Base-by-base conservation (phyloP, 1,140 invertebrate genomes). In the Hylyphantes graminicola region DNA sequence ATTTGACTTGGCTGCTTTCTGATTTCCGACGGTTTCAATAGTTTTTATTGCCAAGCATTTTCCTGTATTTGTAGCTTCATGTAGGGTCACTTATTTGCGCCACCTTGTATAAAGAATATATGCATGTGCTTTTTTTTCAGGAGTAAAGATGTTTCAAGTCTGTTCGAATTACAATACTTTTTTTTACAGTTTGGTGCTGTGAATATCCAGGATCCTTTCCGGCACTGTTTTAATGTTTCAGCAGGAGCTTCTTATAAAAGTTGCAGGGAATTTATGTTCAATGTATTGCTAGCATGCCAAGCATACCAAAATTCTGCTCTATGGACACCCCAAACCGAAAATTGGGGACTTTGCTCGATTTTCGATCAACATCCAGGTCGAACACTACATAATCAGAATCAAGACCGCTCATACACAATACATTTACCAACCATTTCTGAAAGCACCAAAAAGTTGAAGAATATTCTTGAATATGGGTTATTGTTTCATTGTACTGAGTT, bases 181-280 rank as follows among this genome's bases (percentile, higher is more conserved):
- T 57, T 59, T 57, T 80, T 80, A 12, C 17, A 80, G 65, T 54
- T 80, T 61, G 64, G 64, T 12, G 51, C 67, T 59, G 55, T 80
- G 11, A 61, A 21, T 70, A 70, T 80, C 10, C 63, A 65, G n/a
- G 75, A 78, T 65, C 75, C 75, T 21, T 78, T 78, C 59, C 75
- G 75, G 15, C 75, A 35, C 35, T 51, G 13, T 19, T 78, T 54
- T 15, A 78, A 78, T 65, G 63, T 59, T 17, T 65, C 75, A 15
- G n/a, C 12, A 11, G 15, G 7, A 15, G 59, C 63, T 5, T n/a
- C 15, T 0, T 78, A 21, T 48, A 17, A 78, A 54, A 48, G 48
- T 35, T 78, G 75, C n/a, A 17, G 15, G 21, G 55, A 35, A 65
- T 78, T 78, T 13, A 15, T 53, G 21, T 65, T 15, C 57, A 13